Evolutionary conservation across 2,888 invertebrate genomes (phyloP), one percentile per base, ranked within the genome.

Genomic region (Pelosia muscerda): DNA sequence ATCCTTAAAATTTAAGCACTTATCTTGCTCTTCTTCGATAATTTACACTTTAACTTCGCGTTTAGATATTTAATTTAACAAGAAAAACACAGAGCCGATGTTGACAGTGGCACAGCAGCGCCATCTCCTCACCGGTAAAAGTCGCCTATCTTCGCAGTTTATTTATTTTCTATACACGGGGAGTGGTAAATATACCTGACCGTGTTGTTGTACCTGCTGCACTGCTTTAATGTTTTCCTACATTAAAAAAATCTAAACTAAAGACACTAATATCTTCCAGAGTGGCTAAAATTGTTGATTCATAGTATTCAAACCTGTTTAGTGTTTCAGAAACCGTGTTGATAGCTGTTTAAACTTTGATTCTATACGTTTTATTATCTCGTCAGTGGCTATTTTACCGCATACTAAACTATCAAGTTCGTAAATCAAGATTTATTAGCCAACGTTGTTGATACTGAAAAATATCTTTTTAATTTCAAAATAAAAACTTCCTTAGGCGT

Each of bases 351-450:
- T 74, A 58, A 77, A 77, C 77, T 61, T 79, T 76, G 77, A 79
- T 77, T 73, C 61, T 69, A 74, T 72, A 78, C 13, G 74, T 78
- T 83, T 81, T 78, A 77, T 75, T 72, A 69, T 69, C 69, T 73
- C 60, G 69, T 53, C 71, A 58, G 71, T 67, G 69, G 69, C 59
- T 75, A 72, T 75, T 82, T 70, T 79, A 74, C 69, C 68, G 75
- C 71, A 74, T 72, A 72, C 67, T 71, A 74, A 61, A 79, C 77
- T 66, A 74, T n/a, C 72, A 59, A 78, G 63, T 75, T 60, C 71
- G 74, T 83, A 75, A 82, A 81, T 73, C 61, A 75, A 73, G 68
- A 80, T 70, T 78, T 69, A 74, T 62, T 56, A 65, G 72, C 53
- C 63, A 49, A 63, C 63, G 61, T n/a, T 49, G 49, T n/a, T 49